Evolutionary conservation across 2,888 invertebrate species (phyloP), one percentile per base, ranked within the genome.

Genomic region (Tinea semifulvella): DNA sequence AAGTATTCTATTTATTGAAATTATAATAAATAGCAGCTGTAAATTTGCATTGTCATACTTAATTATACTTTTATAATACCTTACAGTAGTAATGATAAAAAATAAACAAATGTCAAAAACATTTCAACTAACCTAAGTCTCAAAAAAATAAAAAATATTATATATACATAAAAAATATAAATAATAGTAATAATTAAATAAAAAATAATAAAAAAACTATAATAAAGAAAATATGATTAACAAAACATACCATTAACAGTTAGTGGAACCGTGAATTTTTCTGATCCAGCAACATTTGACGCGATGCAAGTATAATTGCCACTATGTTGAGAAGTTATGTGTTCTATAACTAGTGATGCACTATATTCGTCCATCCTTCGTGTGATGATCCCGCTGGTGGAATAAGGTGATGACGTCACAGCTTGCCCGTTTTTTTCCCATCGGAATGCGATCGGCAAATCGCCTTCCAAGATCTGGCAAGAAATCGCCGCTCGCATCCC

Each of bases 251-350:
- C 92, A 70, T 92, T 92, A 11, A 92, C 92, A 11, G 91, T 91
- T 3, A 92, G 82, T 18, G 91, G 90, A 46, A 92, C 90, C 6
- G 90, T 88, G 58, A 89, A 90, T 49, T 86, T 82, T 58, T 91
- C 91, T 3, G 86, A 84, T 8, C 92, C 94, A 10, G 94, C 94
- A 17, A 92, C 86, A 73, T 95, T 95, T 42, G 88, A 88, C n/a
- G 93, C 93, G 44, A 92, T 88, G 69, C 95, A 95, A n/a, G 94
- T 93, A 65, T 94, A 94, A 73, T 93, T 94, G 60, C 96, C 94
- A 56, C 90, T 92, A 66, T 94, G 93, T 43, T 88, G 84, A 20
- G 94, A 92, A 46, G 89, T 88, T 50, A 94, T 91, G 65, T 89
- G 88, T 61, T 94, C 94, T 56, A 94, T 93, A 56, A 93, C 89